These are phyloP conservation scores for Steinernema carpocapsae DNA, from an alignment of 2,888 invertebrate genomes.

Conservation along the genomic window DNA sequence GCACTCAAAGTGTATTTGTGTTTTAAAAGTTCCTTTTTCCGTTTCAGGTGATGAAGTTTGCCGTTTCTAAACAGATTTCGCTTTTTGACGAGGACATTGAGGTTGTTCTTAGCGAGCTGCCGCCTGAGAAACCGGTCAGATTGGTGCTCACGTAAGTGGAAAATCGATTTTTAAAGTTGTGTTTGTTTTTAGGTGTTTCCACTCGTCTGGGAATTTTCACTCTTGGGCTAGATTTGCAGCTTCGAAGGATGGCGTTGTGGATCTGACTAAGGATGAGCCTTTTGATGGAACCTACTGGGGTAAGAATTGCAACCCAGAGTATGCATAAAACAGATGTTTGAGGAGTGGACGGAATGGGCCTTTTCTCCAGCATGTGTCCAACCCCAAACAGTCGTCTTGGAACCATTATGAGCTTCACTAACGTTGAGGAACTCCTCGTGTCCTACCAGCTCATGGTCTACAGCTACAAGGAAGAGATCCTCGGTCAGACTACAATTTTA, in stretches of 20 bases:
- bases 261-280: not conserved
- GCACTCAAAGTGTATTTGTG: too few relatives aligned
- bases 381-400: not conserved
- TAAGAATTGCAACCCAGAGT: not conserved
- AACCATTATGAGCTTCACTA: not conserved
- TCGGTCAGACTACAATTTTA: not conserved
- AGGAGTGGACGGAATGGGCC: slow-evolving; percentile 12
- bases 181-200: not conserved
- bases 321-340: not conserved
- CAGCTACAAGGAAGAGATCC: not conserved
- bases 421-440: not conserved
- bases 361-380: slow-evolving; percentile 14
- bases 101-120: not conserved
- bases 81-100: slow-evolving; percentile 22
- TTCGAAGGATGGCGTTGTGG: not conserved
- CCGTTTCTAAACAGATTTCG: slow-evolving; percentile 5
- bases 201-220: not conserved
- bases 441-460: not conserved
- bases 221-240: slow-evolving; percentile 6
- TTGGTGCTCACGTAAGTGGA: not conserved
- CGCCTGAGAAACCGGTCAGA: not conserved
- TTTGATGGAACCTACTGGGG: slow-evolving; percentile 14
- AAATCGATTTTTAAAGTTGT: not conserved
- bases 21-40: too few relatives aligned
- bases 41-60: not conserved